Percentiles rank a stretch among this genome's conserved stretches.
These are phyloP conservation scores for Pangasius mekongensis DNA, from an alignment of 2,797 vertebrate genomes.

Conservation along the genomic window DNA sequence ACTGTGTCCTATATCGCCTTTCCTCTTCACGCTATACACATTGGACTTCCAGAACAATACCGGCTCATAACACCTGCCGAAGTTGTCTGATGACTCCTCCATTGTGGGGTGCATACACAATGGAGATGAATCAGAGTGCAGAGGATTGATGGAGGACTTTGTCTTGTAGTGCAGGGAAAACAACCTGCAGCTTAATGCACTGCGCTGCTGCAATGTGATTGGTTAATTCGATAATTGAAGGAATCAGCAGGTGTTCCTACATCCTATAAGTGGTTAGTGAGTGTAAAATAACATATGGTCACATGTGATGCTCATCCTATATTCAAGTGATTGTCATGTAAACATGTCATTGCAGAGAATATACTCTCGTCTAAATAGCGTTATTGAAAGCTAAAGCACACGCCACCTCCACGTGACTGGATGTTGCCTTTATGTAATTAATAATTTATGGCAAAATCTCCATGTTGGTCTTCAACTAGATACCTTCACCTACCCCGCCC, in stretches of 20 bases:
- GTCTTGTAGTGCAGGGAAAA: too few species aligned
- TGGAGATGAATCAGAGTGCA: too few species aligned
- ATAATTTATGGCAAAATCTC: neutral
- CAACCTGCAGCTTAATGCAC: too few species aligned
- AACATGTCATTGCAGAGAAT: neutral
- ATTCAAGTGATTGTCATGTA: neutral
- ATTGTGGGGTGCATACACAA: too few species aligned
- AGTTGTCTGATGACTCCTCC: too few species aligned
- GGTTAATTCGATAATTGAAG: neutral
- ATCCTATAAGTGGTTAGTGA: neutral
- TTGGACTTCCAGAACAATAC: too few species aligned
- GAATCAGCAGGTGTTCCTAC: neutral
- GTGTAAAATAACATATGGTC: neutral
- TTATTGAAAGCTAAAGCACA: neutral
- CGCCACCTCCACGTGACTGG: neutral
- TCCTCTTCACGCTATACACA: too few species aligned
- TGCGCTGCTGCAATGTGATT: neutral
- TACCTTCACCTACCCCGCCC: neutral
- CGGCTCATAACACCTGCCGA: too few species aligned
- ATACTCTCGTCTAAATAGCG: neutral
- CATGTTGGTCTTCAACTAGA: neutral
- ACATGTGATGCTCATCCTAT: neutral
- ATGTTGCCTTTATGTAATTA: neutral
- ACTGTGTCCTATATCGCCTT: too few species aligned
- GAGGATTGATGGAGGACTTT: too few species aligned